Base-by-base conservation (phyloP, 2,113 vertebrate species). In the Peromyscus leucopus region DNA sequence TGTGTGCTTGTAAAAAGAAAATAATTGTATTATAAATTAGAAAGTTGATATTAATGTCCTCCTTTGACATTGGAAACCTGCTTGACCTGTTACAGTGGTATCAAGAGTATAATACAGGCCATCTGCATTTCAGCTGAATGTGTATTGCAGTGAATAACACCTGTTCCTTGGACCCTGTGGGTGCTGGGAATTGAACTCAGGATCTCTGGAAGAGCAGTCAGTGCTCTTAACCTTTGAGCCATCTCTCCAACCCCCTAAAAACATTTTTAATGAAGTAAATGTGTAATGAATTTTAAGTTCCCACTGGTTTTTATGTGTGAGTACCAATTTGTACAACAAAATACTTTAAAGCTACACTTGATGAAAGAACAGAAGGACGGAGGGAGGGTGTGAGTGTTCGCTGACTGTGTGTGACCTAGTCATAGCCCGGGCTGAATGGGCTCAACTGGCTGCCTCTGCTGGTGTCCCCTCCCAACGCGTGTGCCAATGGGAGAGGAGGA, bases 31-130 rank as follows among this genome's bases (percentile, higher is more conserved):
- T 91, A 16, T 57, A 1, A 51, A 79, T 69, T 67, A 87, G 28
- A 93, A 93, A 88, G 51, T 76, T 96, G 48, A 91, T 84, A 75
- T 89, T 63, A 93, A 91, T 85, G 65, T 5, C 7, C 46, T 76
- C 17, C 21, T 79, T 69, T 96, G 86, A 19, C 82, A 59, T 59
- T 75, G 16, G 91, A 86, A 65, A 82, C 10, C 90, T 75, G 15
- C 5, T 16, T 96, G 36, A 63, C 63, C 59, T 33, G 51, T 82
- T 63, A 46, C 42, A 71, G 33, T 57, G 48, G 5, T 91, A 78
- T 71, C 78, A 88, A 90, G 13, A 57, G 9, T 59, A 67, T 10
- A 46, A 28, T 83, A 8, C 21, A 89, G 26, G 36, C 69, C 7
- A 26, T 86, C n/a, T 48, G 31, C 42, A 48, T 86, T 48, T 94